Percentiles rank a stretch among this genome's conserved stretches.
phyloP scores from a whole-genome alignment of 2,888 invertebrate species.

The Belgica antarctica region DNA sequence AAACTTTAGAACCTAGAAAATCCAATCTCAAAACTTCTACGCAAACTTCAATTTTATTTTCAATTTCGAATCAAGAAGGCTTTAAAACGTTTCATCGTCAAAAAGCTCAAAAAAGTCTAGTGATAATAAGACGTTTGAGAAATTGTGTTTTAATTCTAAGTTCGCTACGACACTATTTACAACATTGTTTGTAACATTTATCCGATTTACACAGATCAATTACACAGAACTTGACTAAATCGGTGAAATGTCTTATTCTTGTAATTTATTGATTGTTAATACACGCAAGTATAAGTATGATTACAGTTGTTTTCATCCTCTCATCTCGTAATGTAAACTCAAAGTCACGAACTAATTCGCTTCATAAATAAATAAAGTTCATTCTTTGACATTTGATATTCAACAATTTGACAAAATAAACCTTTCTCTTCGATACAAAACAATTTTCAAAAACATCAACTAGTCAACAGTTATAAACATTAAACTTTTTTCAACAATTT shows the following conservation, averaged over 20 bases:
- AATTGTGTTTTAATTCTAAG: background rate
- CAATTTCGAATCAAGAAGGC: no score
- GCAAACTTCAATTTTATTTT: no score
- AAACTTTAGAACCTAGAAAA: no score
- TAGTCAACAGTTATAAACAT: constrained; percentile 33
- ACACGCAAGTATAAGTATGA: constrained; percentile 41
- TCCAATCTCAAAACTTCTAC: no score
- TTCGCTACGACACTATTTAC: constrained; percentile 18
- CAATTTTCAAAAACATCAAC: constrained; percentile 24
- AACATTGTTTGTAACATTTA: constrained; percentile 19
- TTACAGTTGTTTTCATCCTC: background rate
- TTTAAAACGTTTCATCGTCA: no score
- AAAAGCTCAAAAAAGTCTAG: no score
- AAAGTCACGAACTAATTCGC: no score
- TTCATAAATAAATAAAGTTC: no score
- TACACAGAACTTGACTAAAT: constrained; percentile 34
- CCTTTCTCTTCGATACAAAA: background rate
- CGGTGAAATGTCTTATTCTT: constrained; percentile 35
- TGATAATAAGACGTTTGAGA: no score
- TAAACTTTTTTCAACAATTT: constrained; percentile 17
- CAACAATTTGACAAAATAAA: constrained; percentile 14
- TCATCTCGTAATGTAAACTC: no score
- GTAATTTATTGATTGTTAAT: constrained; percentile 43
- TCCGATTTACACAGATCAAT: constrained; percentile 34
- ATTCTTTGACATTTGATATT: background rate